Base-by-base conservation (phyloP, 2,888 invertebrate species). In the Euzetes globulus region DNA sequence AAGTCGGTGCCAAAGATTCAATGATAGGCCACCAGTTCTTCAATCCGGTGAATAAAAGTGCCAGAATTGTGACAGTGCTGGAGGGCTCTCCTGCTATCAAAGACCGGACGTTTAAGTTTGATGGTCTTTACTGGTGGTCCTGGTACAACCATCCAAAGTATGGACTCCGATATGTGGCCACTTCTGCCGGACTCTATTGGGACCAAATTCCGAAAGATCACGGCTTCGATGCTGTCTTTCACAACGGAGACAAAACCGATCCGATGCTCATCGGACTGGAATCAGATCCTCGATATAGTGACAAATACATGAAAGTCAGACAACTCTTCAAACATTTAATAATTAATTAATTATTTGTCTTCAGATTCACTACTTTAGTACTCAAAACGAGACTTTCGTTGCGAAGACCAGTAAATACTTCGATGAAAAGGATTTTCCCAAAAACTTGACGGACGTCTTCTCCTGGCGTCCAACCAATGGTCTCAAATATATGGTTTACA, bases 181-280 rank as follows among this genome's bases (percentile, higher is more conserved):
- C 29, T 27, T 33, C 29, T 60, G 60, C 13, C 27, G 60, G 60
- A 9, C 15, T 17, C 29, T 60, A 60, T 60, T 60, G 60, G 60
- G 29, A 60, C 13, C n/a, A 60, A 27, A 29, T 60, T 4, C 60
- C 60, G 1, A n/a, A 29, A 9, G n/a, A 13, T 11, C 13, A 29
- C n/a, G 60, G 60, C 6, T 60, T 60, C 15, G 33, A 11, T 33
- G 33, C 60, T 29, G 60, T 33, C 33, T 60, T 60, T 25, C 60
- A 60, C n/a, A 60, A 60, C 33, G 60, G 29, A 60, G 33, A 60
- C 33, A 27, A 60, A 60, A 29, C 6, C 13, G 33, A 60, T n/a
- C 60, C 60, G 27, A 60, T 60, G 60, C 27, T 60, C 13, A 60
- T 60, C 9, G 60, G 60, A 29, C 27, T 60, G 5, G 60, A 52